Base-by-base conservation (phyloP, 2,113 vertebrate genomes). In the Phalacrocorax brasilianus region DNA sequence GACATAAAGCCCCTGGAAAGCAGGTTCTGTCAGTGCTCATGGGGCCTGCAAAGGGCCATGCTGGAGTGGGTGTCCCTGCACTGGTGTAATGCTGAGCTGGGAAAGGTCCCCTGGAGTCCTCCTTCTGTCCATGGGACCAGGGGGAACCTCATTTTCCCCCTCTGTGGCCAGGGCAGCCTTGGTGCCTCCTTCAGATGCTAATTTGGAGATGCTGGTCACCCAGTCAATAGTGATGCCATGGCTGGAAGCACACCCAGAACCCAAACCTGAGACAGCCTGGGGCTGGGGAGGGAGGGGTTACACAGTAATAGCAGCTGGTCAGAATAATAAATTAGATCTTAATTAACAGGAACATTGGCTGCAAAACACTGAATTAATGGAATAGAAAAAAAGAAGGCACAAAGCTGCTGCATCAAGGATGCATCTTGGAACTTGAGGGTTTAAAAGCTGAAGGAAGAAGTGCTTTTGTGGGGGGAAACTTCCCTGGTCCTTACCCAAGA, bases 311-410 rank as follows among this genome's bases (percentile, higher is more conserved):
- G 79, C 91, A 96, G 89, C 94, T 86, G 85, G 59, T 53, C 22
- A 3, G 85, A 83, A 90, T 83, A 85, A 85, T 85, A 94, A 96
- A 96, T 91, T 93, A 91, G 75, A 95, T 85, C 88, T 90, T 96
- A 91, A 95, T 93, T 93, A 96, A 96, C 90, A 67, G 32, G 28
- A 85, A 12, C 3, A 58, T 19, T 62, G 42, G 58, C 75, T 95
- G 81, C 80, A 88, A 91, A 96, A 89, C 77, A 78, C 66, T 24
- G 56, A 85, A 53, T 56, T 95, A 94, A 96, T 72, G 66, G 62
- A 82, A 97, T 0, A 93, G 68, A 50, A 62, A 92, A 65, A 85
- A 86, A 75, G 33, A 50, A 74, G 45, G 65, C 26, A 53, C 80
- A 68, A 62, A 72, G 33, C 59, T 90, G 58, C 58, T 33, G 40